A percentile compares a stretch with the other conserved stretches of the same genome.
phyloP scores from a whole-genome alignment of 2,797 vertebrate genomes.

The Sebastes matsubarae region DNA sequence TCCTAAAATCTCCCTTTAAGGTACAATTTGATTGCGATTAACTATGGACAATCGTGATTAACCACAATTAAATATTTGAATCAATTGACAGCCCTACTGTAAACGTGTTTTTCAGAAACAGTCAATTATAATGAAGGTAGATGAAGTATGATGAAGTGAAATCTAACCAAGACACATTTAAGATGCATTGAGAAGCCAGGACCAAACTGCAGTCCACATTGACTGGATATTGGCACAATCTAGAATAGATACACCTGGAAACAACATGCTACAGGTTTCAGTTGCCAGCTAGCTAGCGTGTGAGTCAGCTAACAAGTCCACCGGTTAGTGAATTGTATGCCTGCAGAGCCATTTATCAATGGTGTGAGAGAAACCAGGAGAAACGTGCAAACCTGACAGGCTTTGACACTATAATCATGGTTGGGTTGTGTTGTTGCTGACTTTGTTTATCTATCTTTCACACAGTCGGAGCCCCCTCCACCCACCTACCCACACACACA shows the following conservation, averaged over 20 bases:
- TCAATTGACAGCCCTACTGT: too few species aligned
- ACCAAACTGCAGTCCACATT: background rate
- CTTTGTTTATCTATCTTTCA: slow-evolving; percentile 1
- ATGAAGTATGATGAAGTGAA: background rate
- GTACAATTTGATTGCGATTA: too few species aligned
- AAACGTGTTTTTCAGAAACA: background rate
- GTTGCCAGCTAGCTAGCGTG: background rate
- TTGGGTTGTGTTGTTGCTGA: background rate
- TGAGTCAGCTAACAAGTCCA: slow-evolving; percentile 6
- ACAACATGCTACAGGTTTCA: slow-evolving; percentile 16
- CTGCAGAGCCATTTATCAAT: background rate
- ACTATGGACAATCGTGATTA: too few species aligned
- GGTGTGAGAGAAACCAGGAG: background rate
- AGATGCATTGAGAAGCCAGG: background rate
- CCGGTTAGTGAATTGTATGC: background rate
- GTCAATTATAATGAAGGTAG: background rate
- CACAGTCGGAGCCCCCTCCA: background rate
- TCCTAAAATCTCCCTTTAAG: too few species aligned
- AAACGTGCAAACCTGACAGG: background rate
- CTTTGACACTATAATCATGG: background rate
- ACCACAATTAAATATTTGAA: too few species aligned
- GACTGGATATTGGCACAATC: background rate
- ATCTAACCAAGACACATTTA: background rate
- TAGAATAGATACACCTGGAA: slow-evolving; percentile 4
- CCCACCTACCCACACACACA: background rate